Percentiles rank a stretch among this genome's conserved stretches.
Evolutionary conservation across 2,797 vertebrate genomes (phyloP).

Genomic region (Melanotaenia parkinsoni): DNA sequence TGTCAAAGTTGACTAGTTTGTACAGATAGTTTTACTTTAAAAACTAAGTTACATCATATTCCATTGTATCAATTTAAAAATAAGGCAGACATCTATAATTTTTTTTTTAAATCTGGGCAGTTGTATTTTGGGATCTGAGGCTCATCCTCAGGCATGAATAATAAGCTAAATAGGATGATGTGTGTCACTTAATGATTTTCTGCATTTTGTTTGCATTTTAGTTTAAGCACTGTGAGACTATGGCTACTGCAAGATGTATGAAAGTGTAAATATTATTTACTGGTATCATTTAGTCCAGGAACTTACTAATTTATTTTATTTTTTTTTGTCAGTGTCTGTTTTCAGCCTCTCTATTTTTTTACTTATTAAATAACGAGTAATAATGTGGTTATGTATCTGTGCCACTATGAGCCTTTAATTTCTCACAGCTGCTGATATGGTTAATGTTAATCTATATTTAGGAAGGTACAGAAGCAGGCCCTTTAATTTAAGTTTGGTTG

Average conservation of each 20-base stretch:
- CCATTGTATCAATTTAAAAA: conserved; percentile 23
- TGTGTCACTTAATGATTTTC: conserved; percentile 12
- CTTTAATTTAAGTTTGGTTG: conserved; percentile 6
- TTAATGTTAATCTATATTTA: conserved; percentile 3
- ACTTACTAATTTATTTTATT: conserved; percentile 76
- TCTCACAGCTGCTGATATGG: conserved; percentile 41
- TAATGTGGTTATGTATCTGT: conserved; percentile 36
- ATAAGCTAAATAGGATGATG: conserved; percentile 33
- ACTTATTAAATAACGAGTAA: conserved; percentile 41
- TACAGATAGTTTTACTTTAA: conserved; percentile 6
- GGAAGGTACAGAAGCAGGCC: background rate
- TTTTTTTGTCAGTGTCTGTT: conserved; percentile 44
- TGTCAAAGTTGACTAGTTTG: background rate
- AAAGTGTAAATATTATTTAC: conserved; percentile 78
- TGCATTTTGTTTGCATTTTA: conserved; percentile 59
- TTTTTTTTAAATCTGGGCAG: conserved; percentile 15
- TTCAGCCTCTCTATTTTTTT: conserved; percentile 63
- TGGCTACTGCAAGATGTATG: conserved; percentile 60
- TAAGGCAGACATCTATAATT: background rate
- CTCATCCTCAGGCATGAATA: conserved; percentile 30
- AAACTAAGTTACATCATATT: background rate
- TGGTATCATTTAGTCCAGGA: conserved; percentile 51
- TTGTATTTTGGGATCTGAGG: conserved; percentile 24
- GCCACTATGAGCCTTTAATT: conserved; percentile 50
- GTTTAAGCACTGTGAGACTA: conserved; percentile 74